phyloP scores from a whole-genome alignment of 1,140 invertebrate species.

The Nomia melanderi region DNA sequence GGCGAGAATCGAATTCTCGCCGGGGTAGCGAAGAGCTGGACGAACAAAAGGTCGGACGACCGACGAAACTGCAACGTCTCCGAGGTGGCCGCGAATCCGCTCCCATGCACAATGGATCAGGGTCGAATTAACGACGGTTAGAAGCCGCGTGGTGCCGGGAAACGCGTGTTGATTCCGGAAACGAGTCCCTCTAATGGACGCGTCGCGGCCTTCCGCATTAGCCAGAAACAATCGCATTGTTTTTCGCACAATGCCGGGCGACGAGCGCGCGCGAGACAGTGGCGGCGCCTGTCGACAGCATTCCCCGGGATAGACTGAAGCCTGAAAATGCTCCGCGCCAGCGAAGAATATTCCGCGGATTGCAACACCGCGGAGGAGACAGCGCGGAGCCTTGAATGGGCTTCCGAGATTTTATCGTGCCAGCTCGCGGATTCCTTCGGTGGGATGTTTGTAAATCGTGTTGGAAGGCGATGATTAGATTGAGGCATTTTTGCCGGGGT shows the following conservation, averaged over 20 bases:
- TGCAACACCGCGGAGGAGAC: too few relatives aligned
- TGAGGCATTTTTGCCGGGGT: too few relatives aligned
- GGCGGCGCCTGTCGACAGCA: constrained; percentile 14
- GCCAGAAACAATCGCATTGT: constrained; percentile 63
- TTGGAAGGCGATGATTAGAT: too few relatives aligned
- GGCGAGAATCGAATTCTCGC: constrained; percentile 4
- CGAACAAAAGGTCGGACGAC: constrained; percentile 18
- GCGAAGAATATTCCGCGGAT: constrained; percentile 5
- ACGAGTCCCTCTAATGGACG: constrained; percentile 61
- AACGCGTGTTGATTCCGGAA: constrained; percentile 51
- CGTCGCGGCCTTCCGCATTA: constrained; percentile 60
- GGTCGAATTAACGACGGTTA: constrained; percentile 54
- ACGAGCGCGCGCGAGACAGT: background rate
- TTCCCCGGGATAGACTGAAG: background rate
- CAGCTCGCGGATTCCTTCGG: background rate
- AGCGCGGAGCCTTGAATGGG: too few relatives aligned
- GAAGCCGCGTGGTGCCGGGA: constrained; percentile 26
- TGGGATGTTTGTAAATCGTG: too few relatives aligned
- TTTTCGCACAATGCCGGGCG: constrained; percentile 57
- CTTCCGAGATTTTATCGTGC: background rate
- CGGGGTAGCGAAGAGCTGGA: background rate
- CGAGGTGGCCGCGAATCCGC: constrained; percentile 17
- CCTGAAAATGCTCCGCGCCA: constrained; percentile 9
- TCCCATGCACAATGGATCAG: constrained; percentile 56
- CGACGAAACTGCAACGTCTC: constrained; percentile 24